Conservation (phyloP, 2,113 vertebrate species). For the Amblyopsis rosae region DNA sequence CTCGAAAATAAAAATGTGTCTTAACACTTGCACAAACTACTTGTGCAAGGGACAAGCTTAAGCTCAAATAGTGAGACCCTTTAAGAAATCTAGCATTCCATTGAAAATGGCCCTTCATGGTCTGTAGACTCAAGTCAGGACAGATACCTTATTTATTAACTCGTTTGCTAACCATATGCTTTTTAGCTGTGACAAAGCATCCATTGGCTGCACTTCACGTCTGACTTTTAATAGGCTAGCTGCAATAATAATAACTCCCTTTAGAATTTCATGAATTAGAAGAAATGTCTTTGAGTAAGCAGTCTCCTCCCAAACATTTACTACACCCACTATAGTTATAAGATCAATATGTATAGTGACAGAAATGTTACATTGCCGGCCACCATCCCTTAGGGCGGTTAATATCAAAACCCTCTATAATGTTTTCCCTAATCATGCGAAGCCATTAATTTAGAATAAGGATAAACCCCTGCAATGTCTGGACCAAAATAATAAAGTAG, state of each 20-base stretch:
- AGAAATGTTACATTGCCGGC: slow-evolving; percentile 74
- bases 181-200: slow-evolving; percentile 19
- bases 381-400: slow-evolving; percentile 19
- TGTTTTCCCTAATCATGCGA: not conserved
- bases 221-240: not conserved
- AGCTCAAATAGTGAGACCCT: too few relatives aligned
- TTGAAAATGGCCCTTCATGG: too few relatives aligned
- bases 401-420: not conserved
- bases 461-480: too few relatives aligned
- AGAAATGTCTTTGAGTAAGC: slow-evolving; percentile 1
- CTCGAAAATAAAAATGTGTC: too few relatives aligned
- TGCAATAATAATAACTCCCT: slow-evolving; percentile 43
- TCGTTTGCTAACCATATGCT: slow-evolving; percentile 42
- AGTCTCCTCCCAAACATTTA: slow-evolving; percentile 51
- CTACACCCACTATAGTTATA: slow-evolving; percentile 56
- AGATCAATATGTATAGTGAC: slow-evolving; percentile 51
- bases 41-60: too few relatives aligned
- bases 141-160: slow-evolving; percentile 24
- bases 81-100: too few relatives aligned
- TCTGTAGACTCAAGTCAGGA: not conserved
- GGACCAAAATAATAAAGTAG: too few relatives aligned
- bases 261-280: not conserved
- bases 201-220: not conserved
- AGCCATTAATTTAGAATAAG: too few relatives aligned
- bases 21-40: too few relatives aligned